Conservation (phyloP, 2,113 vertebrate species). For the Regulus satrapa region DNA sequence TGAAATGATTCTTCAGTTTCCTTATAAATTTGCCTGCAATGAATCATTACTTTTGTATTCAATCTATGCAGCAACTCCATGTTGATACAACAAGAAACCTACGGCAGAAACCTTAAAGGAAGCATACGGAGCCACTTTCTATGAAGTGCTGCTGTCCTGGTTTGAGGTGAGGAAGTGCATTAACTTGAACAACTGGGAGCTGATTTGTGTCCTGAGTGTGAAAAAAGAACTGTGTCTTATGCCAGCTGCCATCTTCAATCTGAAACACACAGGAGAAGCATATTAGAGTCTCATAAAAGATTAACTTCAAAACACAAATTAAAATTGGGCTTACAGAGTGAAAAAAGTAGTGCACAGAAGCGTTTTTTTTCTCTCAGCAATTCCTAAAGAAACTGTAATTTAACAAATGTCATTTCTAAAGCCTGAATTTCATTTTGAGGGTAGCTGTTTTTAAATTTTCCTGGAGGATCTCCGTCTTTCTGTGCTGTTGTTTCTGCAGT, state of each 20-base stretch:
- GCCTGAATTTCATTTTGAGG: not conserved
- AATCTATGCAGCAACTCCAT: not conserved
- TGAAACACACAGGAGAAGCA: slow-evolving; percentile 64
- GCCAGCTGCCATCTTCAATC: slow-evolving; percentile 94
- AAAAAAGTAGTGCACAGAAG: not conserved
- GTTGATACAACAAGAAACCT: not conserved
- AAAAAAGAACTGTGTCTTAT: slow-evolving; percentile 87
- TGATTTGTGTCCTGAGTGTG: slow-evolving; percentile 88
- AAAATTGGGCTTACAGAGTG: not conserved
- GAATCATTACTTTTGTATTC: not conserved
- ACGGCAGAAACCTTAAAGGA: slow-evolving; percentile 76
- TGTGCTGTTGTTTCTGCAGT: not conserved
- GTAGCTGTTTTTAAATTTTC: not conserved
- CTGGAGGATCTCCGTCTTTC: not conserved
- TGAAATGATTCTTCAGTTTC: slow-evolving; percentile 8
- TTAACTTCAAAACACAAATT: not conserved
- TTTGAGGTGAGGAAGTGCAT: slow-evolving; percentile 70
- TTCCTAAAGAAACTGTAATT: not conserved
- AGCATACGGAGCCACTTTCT: slow-evolving; percentile 90
- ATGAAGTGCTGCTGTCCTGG: slow-evolving; percentile 74
- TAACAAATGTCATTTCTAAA: not conserved
- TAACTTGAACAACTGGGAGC: slow-evolving; percentile 86
- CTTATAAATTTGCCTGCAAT: not conserved
- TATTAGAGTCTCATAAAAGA: not conserved
- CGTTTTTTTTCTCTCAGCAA: not conserved